Percentiles rank a stretch among this genome's conserved stretches.
Conservation (phyloP, 2,113 vertebrate genomes). For the human region DNA sequence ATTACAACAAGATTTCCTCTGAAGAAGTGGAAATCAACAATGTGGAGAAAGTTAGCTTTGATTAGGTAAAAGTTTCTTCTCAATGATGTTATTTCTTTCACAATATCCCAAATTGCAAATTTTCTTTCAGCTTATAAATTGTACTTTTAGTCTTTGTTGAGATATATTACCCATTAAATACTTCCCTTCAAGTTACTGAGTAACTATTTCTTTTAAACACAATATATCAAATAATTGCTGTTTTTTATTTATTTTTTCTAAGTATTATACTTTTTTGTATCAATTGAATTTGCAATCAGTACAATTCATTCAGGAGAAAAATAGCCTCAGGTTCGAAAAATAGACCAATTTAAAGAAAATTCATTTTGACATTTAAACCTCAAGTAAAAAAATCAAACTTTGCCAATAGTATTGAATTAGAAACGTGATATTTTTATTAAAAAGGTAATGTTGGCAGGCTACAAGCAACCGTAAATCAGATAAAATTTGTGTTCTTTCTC, state of each 20-base stretch:
- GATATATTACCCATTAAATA: not conserved
- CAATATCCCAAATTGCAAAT: slow-evolving; percentile 18
- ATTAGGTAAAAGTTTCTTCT: slow-evolving; percentile 3
- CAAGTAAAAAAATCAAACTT: slow-evolving; percentile 23
- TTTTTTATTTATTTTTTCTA: slow-evolving; percentile 36
- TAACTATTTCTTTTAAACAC: not conserved
- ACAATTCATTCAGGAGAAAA: slow-evolving; percentile 56
- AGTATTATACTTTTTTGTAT: slow-evolving; percentile 17
- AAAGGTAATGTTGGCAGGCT: not conserved
- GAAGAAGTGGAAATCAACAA: slow-evolving; percentile 1
- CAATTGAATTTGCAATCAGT: slow-evolving; percentile 62
- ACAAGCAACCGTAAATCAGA: not conserved
- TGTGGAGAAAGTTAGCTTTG: slow-evolving; percentile 18
- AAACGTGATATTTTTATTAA: not conserved
- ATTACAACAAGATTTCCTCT: not conserved
- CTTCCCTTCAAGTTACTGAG: not conserved
- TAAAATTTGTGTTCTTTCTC: not conserved
- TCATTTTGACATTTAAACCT: slow-evolving; percentile 49
- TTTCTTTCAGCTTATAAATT: not conserved
- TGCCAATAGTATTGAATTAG: not conserved
- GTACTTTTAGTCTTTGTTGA: not conserved
- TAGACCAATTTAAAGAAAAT: slow-evolving; percentile 45
- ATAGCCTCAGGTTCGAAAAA: slow-evolving; percentile 23
- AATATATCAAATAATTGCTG: slow-evolving; percentile 30
- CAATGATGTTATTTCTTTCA: slow-evolving; percentile 22